Percentiles rank a stretch among this genome's conserved stretches.
Evolutionary conservation across 2,113 vertebrate genomes (phyloP).

Genomic region (Hyaena hyaena): DNA sequence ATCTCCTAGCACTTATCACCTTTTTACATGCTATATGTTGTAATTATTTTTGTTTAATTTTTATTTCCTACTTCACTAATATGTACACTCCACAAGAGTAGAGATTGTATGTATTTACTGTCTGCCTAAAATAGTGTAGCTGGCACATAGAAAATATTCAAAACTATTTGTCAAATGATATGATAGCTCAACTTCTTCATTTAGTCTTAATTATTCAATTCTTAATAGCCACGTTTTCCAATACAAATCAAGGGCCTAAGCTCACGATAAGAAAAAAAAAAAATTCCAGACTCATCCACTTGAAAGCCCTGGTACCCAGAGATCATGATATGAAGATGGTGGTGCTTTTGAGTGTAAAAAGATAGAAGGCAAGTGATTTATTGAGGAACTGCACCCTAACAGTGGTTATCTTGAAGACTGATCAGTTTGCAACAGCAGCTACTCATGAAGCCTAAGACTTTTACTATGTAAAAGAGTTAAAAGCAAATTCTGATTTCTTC

Average conservation of each 20-base stretch:
- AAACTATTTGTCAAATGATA: background rate
- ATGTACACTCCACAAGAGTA: background rate
- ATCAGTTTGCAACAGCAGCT: background rate
- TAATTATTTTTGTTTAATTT: background rate
- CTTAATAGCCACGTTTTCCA: background rate
- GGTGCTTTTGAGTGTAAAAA: background rate
- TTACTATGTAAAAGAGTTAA: background rate
- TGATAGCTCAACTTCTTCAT: background rate
- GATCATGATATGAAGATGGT: background rate
- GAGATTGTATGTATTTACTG: background rate
- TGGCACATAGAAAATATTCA: background rate
- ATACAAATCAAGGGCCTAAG: background rate
- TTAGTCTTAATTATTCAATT: conserved; percentile 11
- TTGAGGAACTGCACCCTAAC: background rate
- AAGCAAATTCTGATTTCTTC: background rate
- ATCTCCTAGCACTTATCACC: background rate
- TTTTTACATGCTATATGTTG: background rate
- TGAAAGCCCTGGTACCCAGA: background rate
- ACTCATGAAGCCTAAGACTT: background rate
- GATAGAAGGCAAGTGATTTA: background rate
- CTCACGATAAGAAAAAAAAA: background rate
- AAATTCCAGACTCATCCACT: background rate
- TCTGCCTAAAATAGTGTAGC: background rate
- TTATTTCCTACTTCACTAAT: background rate
- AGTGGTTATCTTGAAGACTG: background rate